Base-by-base conservation (phyloP, 2,113 vertebrate genomes). In the Guaruba guarouba region DNA sequence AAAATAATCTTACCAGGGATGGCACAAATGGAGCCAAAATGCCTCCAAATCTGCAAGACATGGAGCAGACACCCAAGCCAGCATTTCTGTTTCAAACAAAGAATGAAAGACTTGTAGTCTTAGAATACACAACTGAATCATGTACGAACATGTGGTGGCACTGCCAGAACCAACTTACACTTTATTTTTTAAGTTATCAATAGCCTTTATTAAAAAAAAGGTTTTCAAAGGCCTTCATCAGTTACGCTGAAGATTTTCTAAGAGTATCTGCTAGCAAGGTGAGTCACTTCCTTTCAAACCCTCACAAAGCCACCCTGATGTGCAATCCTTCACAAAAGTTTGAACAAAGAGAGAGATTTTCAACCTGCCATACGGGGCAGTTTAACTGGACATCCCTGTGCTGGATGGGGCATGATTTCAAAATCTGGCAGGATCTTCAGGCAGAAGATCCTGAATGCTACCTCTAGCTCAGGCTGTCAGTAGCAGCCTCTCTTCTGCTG, bases 21-120 rank as follows among this genome's bases (percentile, higher is more conserved):
- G 98, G 98, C 68, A 99, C 97, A 85, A 99, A 99, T 0, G 98
- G 98, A 39, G 98, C 98, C 23, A 99, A 97, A 95, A 99, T 98
- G 43, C 98, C 99, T 46, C 99, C 99, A 8, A 99, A 95, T 97
- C 98, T 98, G 97, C 98, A 98, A 33, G 98, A 98, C 99, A 99
- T 99, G 73, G 98, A 98, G 67, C 98, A 99, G 35, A 99, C 98
- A 43, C 99, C 98, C 82, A 99, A 85, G n/a, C 98, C 98, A 37
- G 98, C 98, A 37, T 99, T 99, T 93, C 99, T 99, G 94, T 85
- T 95, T 89, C n/a, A 86, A 90, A 95, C 20, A 89, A 82, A 95
- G 68, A 11, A 70, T 77, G 31, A 91, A 68, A 82, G 28, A 39
- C 27, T 31, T 61, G 39, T 55, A 63, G 25, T 67, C 77, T 69